Evolutionary conservation across 2,113 vertebrate species (phyloP), one percentile per base, ranked within the genome.

Genomic region (Pollimyrus isidori): DNA sequence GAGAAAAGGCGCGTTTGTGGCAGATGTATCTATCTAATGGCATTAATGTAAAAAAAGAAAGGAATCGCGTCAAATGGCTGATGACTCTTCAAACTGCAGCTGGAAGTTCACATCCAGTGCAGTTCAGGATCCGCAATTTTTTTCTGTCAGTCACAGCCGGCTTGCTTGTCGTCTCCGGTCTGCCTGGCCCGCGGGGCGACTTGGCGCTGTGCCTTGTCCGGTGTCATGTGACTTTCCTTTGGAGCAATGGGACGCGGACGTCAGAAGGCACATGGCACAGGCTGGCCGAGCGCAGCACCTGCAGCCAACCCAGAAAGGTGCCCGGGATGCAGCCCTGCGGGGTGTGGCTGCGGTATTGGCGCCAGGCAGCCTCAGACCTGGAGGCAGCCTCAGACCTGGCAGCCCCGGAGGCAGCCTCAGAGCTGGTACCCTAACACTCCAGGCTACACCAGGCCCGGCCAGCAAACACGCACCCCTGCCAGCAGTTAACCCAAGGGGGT

Each of bases 101-200:
- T 90, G 86, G 35, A 53, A 39, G 48, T 80, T 90, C 49, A 87
- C 30, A 23, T 82, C 86, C 23, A 35, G 53, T 87, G 23, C 26
- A 80, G 48, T 87, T 69, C 53, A 56, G n/a, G n/a, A 42, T 4
- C 86, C 46, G 35, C 45, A 86, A 17, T 86, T 48, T 39, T 39
- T 6, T 3, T 30, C 48, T 30, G 48, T 35, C 73, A 80, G 30
- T 42, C 30, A 35, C 7, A 0, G 3, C 35, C 1, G n/a, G n/a
- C 48, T 58, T 45, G 13, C 9, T 30, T 15, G 46, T 19, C 56
- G 69, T 89, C 4, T 65, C n/a, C 85, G 56, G 30, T 35, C 85
- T 39, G 48, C 17, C n/a, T 3, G 15, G 83, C 46, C 83, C 46
- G 15, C 23, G 15, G n/a, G 5, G 30, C 0, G 50, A 35, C 48